These are phyloP conservation scores for Lithophane semibrunnea DNA, from an alignment of 2,888 invertebrate species.

Conservation along the genomic window DNA sequence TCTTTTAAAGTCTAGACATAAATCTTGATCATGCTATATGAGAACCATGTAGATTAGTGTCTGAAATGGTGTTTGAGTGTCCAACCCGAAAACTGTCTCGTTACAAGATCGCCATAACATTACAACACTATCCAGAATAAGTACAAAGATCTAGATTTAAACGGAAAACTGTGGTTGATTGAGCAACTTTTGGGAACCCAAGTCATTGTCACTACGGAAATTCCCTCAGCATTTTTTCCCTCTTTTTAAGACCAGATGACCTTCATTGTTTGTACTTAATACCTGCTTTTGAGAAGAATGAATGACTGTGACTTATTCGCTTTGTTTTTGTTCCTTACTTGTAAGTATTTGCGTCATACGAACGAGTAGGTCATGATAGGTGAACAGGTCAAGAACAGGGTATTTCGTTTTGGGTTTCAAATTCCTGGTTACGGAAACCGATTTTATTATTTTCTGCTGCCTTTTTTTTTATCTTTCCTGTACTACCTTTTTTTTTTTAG, in stretches of 20 bases:
- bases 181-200: conserved; percentile 70
- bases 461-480: background rate
- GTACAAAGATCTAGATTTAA: conserved; percentile 56
- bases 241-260: conserved; percentile 44
- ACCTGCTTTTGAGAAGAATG: conserved; percentile 33
- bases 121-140: conserved; percentile 62
- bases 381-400: conserved; percentile 16
- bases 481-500: background rate
- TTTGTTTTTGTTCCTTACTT: conserved; percentile 28
- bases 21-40: too few relatives aligned
- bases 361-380: background rate
- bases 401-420: background rate
- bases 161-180: conserved; percentile 72
- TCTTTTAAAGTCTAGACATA: too few relatives aligned
- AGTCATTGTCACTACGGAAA: conserved; percentile 63
- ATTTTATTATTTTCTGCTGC: background rate
- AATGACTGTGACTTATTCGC: conserved; percentile 31
- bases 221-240: conserved; percentile 60
- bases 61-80: too few relatives aligned
- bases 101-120: background rate
- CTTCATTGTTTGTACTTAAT: conserved; percentile 31
- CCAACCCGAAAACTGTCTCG: background rate
- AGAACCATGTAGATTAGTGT: too few relatives aligned
- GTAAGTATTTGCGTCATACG: conserved; percentile 28
- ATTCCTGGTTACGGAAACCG: background rate